Evolutionary conservation across 2,888 invertebrate species (phyloP).

Genomic region (Pseudococcus viburni): DNA sequence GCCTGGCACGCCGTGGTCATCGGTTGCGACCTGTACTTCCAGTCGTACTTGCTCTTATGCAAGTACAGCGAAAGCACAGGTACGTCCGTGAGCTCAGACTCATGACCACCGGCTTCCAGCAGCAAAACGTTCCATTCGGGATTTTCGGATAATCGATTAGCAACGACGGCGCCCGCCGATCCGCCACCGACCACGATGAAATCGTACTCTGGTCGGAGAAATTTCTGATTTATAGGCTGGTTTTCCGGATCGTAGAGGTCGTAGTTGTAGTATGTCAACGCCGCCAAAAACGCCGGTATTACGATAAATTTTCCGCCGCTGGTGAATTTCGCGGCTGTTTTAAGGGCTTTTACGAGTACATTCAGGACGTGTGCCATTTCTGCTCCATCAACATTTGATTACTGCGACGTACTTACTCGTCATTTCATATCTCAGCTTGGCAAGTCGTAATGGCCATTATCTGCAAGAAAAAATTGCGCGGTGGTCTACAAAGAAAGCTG

Average conservation of each 20-base stretch:
- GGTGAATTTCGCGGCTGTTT: conserved; percentile 80
- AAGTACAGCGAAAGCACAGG: conserved; percentile 88
- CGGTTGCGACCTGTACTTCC: conserved; percentile 92
- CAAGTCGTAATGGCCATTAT: neutral
- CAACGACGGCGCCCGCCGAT: conserved; percentile 87
- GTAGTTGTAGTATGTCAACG: conserved; percentile 87
- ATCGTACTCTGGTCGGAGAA: conserved; percentile 81
- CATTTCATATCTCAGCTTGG: conserved; percentile 18
- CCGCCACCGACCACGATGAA: conserved; percentile 88
- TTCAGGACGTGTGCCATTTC: conserved; percentile 67
- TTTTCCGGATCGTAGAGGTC: conserved; percentile 89
- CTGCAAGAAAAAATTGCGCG: neutral
- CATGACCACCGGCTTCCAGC: conserved; percentile 89
- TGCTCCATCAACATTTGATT: neutral
- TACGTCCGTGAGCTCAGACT: conserved; percentile 89
- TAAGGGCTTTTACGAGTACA: conserved; percentile 73
- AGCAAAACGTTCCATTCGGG: conserved; percentile 84
- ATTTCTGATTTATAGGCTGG: conserved; percentile 80
- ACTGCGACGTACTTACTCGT: neutral
- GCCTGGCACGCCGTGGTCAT: conserved; percentile 88
- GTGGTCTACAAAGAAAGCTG: neutral
- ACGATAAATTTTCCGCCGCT: conserved; percentile 81
- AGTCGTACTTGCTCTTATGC: conserved; percentile 91
- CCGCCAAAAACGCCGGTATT: conserved; percentile 82
- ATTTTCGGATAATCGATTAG: conserved; percentile 84